Conservation (phyloP, 2,113 vertebrate species). For the Mesembrinibis cayennensis region DNA sequence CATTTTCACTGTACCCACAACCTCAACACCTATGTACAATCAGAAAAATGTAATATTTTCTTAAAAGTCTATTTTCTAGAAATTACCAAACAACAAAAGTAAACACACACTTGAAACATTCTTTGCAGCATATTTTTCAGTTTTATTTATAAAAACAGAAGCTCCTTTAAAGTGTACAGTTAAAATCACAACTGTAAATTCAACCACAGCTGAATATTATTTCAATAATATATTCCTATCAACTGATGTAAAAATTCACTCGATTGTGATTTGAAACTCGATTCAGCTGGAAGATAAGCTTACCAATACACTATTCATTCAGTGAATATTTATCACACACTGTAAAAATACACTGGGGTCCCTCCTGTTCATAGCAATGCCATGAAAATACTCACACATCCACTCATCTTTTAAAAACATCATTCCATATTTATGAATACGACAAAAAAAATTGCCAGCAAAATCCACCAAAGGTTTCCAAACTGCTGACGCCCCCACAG, state of each 20-base stretch:
- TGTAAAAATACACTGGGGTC: constrained; percentile 34
- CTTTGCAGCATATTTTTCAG: not conserved
- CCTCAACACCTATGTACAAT: not conserved
- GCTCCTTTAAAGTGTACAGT: constrained; percentile 40
- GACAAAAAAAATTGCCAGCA: not conserved
- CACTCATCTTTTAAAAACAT: not conserved
- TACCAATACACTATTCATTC: not conserved
- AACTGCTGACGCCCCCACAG: constrained; percentile 16
- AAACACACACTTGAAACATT: not conserved
- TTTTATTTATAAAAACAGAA: constrained; percentile 67
- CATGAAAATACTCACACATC: not conserved
- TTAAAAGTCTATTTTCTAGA: not conserved
- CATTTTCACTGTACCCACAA: not conserved
- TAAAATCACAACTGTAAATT: constrained; percentile 54
- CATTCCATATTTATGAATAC: not conserved
- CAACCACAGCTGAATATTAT: constrained; percentile 8
- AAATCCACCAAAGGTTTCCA: not conserved
- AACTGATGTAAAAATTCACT: constrained; percentile 31
- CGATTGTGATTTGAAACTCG: not conserved
- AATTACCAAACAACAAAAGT: not conserved
- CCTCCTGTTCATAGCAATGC: constrained; percentile 20
- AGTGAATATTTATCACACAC: not conserved
- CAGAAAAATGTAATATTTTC: not conserved
- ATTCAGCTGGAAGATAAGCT: not conserved
- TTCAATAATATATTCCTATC: constrained; percentile 3